Evolutionary conservation across 2,797 vertebrate genomes (phyloP).

Genomic region (Capromys pilorides): DNA sequence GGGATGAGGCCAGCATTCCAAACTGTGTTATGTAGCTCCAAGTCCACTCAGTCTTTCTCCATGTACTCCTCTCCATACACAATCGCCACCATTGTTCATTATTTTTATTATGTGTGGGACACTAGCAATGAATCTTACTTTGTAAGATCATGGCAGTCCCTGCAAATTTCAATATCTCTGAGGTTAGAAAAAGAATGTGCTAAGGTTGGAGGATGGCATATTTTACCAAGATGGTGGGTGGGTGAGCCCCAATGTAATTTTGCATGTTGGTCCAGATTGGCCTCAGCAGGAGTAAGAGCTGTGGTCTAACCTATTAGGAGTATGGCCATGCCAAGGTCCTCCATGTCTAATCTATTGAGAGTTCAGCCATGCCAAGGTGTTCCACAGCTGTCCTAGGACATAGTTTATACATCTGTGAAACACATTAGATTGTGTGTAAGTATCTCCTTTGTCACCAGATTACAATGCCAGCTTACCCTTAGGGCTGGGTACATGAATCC

Average conservation of each 20-base stretch:
- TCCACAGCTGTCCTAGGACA: not conserved
- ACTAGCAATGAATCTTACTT: not conserved
- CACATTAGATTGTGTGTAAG: not conserved
- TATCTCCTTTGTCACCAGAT: not conserved
- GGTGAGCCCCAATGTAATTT: not conserved
- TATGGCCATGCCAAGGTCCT: too few species aligned
- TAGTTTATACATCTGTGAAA: not conserved
- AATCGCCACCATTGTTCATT: not conserved
- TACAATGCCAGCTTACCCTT: not conserved
- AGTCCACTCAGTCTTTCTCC: not conserved
- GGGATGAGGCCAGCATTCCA: not conserved
- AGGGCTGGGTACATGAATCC: rapidly evolving
- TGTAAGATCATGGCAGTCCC: not conserved
- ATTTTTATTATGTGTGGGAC: not conserved
- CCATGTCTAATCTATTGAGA: not conserved
- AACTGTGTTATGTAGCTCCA: not conserved
- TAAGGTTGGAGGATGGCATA: not conserved
- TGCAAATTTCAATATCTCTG: not conserved
- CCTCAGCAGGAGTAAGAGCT: not conserved
- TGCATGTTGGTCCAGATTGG: not conserved
- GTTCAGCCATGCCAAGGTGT: too few species aligned
- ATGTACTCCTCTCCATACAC: rapidly evolving
- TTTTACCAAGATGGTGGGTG: not conserved
- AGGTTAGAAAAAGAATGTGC: not conserved
- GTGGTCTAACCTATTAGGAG: not conserved